Evolutionary conservation across 2,888 invertebrate species (phyloP), one percentile per base, ranked within the genome.

Genomic region (Andrena trimmerana): DNA sequence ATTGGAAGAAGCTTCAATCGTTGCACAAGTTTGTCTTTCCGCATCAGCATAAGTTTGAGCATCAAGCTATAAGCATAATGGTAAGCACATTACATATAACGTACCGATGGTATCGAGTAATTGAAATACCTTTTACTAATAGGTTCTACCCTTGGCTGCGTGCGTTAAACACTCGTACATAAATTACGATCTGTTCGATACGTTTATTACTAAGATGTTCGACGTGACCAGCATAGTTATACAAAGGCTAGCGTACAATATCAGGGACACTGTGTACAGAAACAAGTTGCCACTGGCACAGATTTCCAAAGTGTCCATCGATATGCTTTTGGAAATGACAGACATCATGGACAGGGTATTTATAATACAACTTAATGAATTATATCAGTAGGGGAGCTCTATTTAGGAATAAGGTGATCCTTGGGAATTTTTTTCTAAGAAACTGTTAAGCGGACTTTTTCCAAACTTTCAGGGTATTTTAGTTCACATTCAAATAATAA

Each of bases 151-250:
- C 0, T 91, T 96, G 42, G 92, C 96, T 42, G 93, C 94, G 52
- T 94, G 95, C 52, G 92, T 95, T 52, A 92, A 85, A 78, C 88
- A 88, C 2, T 84, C 84, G 27, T 91, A 92, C 54, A 92, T 93
- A 57, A 90, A 89, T 63, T 89, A 95, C 68, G 95, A 95, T 65
- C 93, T 95, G 20, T 95, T 96, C 20, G 95, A 96, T 71, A 95
- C 95, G 74, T 97, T 96, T 88, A 90, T 95, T 48, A 94, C 95
- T 77, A 96, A 96, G 89, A 88, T 97, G 1, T 94, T 97, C 76
- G 95, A 96, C 68, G 94, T 95, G 16, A 95, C 96, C 0, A 96
- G 96, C 72, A 96, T 96, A 87, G 95, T 96, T 60, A 96, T 97
- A 0, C 94, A 96, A 1, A 95, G 96, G 78, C 93, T 96, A 0